Evolutionary conservation across 2,797 vertebrate genomes (phyloP), one percentile per base, ranked within the genome.

Genomic region (Falco rusticolus): DNA sequence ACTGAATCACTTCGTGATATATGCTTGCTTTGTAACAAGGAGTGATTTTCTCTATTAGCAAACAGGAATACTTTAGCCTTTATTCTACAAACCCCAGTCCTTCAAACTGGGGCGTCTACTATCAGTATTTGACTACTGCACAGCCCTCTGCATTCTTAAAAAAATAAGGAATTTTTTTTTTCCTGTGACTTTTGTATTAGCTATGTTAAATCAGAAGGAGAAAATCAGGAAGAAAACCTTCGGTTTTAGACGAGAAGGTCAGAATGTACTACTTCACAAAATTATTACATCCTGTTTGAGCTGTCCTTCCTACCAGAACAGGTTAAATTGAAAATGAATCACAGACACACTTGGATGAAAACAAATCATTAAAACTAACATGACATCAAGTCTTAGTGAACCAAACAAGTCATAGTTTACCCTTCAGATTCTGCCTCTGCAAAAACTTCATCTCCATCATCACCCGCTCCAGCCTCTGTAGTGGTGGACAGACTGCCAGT

Each of bases 391-490:
- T 7, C 39, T 57, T 5, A 43, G 43, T 4, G 28, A 87, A 18
- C 10, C 56, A 41, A 72, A 48, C 17, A 1, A 81, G 22, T 39
- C 16, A 29, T 2, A 48, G 34, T 33, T 96, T 97, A 99, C 99
- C 99, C 98, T 95, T 99, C 99, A 64, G 98, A 97, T 95, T 99
- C 99, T 13, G 98, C 97, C 96, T 99, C 99, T 94, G 99, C 98
- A 80, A 99, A 99, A 51, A 99, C 98, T 70, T 99, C 98, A 10
- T 99, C 99, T 5, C 98, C 97, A 43, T 99, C 99, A 37, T 99
- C 99, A 5, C 98, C 98, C 3, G 98, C 13, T 47, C 98, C 83
- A 20, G 98, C 96, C 66, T 98, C 98, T 14, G 98, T 98, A 33
- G 98, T 95, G 56, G 98, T 98, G 22, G 98, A 98, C 63, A 99